Evolutionary conservation across 2,888 invertebrate genomes (phyloP).

Genomic region (Rhodophaea formosa): DNA sequence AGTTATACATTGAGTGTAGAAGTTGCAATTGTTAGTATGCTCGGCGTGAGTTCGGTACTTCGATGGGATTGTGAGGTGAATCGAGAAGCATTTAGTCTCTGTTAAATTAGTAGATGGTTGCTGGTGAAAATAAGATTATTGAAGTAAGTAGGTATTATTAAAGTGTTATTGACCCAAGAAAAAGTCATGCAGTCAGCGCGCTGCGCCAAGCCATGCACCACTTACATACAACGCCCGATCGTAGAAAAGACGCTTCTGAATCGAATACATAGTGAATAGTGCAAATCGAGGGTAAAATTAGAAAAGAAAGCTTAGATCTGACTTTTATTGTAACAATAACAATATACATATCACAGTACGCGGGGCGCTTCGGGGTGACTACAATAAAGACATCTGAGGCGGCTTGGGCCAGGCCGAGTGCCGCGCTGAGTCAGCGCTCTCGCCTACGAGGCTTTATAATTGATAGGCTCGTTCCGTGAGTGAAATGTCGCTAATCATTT

Average conservation of each 20-base stretch:
- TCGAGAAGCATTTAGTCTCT: constrained; percentile 44
- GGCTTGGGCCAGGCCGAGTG: constrained; percentile 52
- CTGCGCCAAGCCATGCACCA: constrained; percentile 77
- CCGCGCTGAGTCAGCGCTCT: constrained; percentile 61
- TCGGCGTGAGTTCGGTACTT: constrained; percentile 38
- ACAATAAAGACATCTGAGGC: constrained; percentile 55
- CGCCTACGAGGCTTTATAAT: constrained; percentile 53
- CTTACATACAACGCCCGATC: constrained; percentile 65
- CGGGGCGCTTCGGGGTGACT: constrained; percentile 78
- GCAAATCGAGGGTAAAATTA: constrained; percentile 58
- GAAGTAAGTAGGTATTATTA: constrained; percentile 20
- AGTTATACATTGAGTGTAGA: constrained; percentile 36
- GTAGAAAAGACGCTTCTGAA: constrained; percentile 50
- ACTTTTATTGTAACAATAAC: constrained; percentile 79
- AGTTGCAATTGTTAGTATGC: constrained; percentile 29
- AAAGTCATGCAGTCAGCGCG: constrained; percentile 71
- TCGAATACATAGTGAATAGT: constrained; percentile 47
- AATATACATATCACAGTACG: constrained; percentile 81
- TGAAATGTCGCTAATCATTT: constrained; percentile 57
- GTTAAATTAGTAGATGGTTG: constrained; percentile 12
- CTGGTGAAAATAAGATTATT: constrained; percentile 5
- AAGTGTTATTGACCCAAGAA: constrained; percentile 51
- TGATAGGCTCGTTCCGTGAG: constrained; percentile 48
- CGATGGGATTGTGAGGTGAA: constrained; percentile 35
- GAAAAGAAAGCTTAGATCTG: constrained; percentile 59